A percentile compares a stretch with the other conserved stretches of the same genome.
These are phyloP conservation scores for Sphecodes monilicornis DNA, from an alignment of 2,888 invertebrate species.

Conservation along the genomic window DNA sequence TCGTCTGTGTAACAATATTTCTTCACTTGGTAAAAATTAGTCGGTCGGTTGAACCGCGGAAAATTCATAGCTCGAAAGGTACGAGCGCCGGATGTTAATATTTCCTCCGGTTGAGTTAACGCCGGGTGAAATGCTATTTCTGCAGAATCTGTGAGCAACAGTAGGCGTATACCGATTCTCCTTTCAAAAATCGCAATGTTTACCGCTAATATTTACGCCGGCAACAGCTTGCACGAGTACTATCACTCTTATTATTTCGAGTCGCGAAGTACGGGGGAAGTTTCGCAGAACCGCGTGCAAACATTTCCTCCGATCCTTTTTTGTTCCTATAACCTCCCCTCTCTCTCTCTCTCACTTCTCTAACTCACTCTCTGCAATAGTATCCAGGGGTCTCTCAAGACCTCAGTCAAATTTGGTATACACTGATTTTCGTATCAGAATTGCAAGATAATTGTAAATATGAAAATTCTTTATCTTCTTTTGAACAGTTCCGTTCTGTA, in stretches of 20 bases:
- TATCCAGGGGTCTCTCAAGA: too few species aligned
- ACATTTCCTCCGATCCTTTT: neutral
- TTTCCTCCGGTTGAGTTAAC: neutral
- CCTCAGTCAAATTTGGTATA: too few species aligned
- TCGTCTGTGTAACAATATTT: conserved; percentile 12
- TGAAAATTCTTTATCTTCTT: too few species aligned
- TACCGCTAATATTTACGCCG: conserved; percentile 60
- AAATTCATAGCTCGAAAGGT: neutral
- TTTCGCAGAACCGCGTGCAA: neutral
- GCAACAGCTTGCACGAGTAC: conserved; percentile 57
- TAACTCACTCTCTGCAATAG: too few species aligned
- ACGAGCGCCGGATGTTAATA: conserved; percentile 7
- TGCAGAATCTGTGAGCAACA: conserved; percentile 28
- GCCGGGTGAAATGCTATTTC: conserved; percentile 33
- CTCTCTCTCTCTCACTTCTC: neutral
- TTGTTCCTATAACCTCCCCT: neutral
- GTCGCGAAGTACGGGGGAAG: neutral
- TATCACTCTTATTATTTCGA: conserved; percentile 33
- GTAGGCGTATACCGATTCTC: conserved; percentile 52
- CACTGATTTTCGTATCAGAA: too few species aligned
- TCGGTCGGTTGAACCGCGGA: neutral
- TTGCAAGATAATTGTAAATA: too few species aligned
- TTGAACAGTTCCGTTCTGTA: too few species aligned
- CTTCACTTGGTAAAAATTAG: conserved; percentile 24
- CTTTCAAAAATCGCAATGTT: conserved; percentile 54